Percentiles rank a stretch among this genome's conserved stretches.
These are phyloP conservation scores for Drosophila saltans DNA, from an alignment of 1,140 invertebrate genomes.

Conservation along the genomic window DNA sequence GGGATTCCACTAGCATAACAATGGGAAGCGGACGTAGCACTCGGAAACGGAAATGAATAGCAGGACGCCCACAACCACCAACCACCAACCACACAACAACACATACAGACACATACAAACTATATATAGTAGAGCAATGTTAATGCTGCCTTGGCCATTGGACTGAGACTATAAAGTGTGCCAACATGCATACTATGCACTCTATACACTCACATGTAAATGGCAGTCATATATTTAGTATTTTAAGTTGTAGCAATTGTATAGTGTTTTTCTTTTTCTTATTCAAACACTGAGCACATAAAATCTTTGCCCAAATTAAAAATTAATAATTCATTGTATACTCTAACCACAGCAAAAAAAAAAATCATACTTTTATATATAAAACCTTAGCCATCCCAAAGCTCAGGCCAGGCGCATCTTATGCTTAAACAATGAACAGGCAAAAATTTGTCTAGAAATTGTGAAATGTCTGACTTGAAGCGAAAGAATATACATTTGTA, in stretches of 20 bases:
- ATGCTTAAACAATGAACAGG: slow-evolving; percentile 4
- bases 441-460: background rate
- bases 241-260: slow-evolving; percentile 35
- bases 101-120: slow-evolving; percentile 26
- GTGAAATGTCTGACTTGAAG: background rate
- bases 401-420: background rate
- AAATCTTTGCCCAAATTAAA: slow-evolving; percentile 18
- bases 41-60: slow-evolving; percentile 74
- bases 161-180: slow-evolving; percentile 34
- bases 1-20: slow-evolving; percentile 54
- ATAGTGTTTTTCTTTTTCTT: slow-evolving; percentile 11
- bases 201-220: background rate
- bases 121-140: background rate
- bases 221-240: slow-evolving; percentile 23
- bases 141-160: slow-evolving; percentile 17
- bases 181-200: slow-evolving; percentile 9
- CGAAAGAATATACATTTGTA: no score
- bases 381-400: background rate
- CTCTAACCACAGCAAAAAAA: background rate
- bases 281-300: slow-evolving; percentile 15
- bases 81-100: slow-evolving; percentile 42
- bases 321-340: slow-evolving; percentile 2
- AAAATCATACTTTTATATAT: background rate
- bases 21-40: slow-evolving; percentile 64
- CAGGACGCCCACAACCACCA: slow-evolving; percentile 59